A percentile compares a stretch with the other conserved stretches of the same genome.
Conservation (phyloP, 2,113 vertebrate species). For the Hypocryptadius cinnamomeus region DNA sequence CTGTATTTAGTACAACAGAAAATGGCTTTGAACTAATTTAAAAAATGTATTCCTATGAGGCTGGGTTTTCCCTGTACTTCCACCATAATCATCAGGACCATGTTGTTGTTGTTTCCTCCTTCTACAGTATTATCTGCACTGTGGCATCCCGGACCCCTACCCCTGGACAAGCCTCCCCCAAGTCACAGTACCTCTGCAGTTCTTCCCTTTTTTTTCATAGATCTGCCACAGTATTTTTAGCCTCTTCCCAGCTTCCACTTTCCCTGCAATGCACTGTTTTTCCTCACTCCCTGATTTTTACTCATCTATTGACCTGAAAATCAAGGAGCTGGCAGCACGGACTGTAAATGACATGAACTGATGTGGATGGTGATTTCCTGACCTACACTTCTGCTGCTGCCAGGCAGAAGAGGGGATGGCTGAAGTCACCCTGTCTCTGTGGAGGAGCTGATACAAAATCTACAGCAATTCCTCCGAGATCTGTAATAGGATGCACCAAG, state of each 20-base stretch:
- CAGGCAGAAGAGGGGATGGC: neutral
- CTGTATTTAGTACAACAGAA: neutral
- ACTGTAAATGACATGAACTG: neutral
- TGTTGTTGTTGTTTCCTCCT: neutral
- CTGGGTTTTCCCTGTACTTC: neutral
- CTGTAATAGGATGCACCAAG: neutral
- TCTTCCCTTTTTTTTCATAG: neutral
- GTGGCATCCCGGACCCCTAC: accelerated
- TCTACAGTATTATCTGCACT: accelerated
- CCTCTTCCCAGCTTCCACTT: neutral
- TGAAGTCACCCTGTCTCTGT: neutral
- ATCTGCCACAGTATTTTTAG: neutral
- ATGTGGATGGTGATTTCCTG: neutral
- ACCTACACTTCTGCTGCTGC: neutral
- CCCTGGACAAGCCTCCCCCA: neutral
- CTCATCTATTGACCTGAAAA: neutral
- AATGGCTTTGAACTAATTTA: neutral
- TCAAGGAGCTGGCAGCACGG: neutral
- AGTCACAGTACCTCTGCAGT: neutral
- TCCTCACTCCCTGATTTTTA: neutral
- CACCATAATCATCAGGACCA: neutral
- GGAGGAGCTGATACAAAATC: neutral
- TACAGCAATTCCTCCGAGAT: neutral
- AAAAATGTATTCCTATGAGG: neutral
- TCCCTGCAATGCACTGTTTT: neutral